Evolutionary conservation across 2,888 invertebrate species (phyloP).

Genomic region (Hirtodrosophila trivittata): DNA sequence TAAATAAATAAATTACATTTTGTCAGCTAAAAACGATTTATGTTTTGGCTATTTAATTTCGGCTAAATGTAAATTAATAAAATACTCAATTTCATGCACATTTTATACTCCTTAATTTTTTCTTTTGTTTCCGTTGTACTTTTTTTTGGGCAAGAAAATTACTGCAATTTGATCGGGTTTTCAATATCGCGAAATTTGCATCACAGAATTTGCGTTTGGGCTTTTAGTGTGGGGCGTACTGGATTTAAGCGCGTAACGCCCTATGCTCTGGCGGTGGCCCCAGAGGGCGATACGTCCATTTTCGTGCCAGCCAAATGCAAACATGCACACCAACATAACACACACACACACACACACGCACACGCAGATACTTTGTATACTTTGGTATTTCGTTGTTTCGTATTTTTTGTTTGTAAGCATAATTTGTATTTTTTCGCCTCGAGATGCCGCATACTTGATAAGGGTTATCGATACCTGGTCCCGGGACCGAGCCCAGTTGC

Average conservation of each 20-base stretch:
- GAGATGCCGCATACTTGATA: conserved; percentile 70
- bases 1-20: no score
- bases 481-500: conserved; percentile 37
- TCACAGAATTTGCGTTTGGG: conserved; percentile 36
- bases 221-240: conserved; percentile 39
- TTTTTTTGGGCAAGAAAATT: conserved; percentile 44
- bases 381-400: conserved; percentile 33
- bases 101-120: conserved; percentile 14
- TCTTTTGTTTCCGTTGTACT: neutral
- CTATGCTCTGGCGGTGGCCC: conserved; percentile 44
- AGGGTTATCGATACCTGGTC: conserved; percentile 64
- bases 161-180: conserved; percentile 64
- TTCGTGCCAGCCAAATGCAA: conserved; percentile 19
- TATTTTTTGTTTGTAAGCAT: conserved; percentile 48
- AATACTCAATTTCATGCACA: conserved; percentile 42
- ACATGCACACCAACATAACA: conserved; percentile 2
- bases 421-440: conserved; percentile 64
- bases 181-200: conserved; percentile 70
- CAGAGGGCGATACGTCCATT: conserved; percentile 20
- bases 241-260: conserved; percentile 62
- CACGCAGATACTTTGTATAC: conserved; percentile 16
- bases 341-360: conserved; percentile 13
- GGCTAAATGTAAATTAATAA: conserved; percentile 47
- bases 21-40: no score
- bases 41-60: no score